phyloP scores from a whole-genome alignment of 1,140 invertebrate species.

The Hyles vespertilio region DNA sequence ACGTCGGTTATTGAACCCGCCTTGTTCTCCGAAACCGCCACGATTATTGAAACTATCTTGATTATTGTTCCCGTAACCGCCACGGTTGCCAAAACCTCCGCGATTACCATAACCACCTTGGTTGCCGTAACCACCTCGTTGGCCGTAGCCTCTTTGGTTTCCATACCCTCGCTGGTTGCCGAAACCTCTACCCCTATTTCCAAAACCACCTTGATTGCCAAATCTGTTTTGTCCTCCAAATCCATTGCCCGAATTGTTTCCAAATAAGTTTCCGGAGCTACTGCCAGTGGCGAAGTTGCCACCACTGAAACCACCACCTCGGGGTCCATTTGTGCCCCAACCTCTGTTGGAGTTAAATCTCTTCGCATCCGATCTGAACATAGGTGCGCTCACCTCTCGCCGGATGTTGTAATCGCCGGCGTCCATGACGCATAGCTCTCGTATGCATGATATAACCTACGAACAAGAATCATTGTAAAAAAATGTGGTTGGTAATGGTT shows the following conservation, averaged over 20 bases:
- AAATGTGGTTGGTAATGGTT: no score
- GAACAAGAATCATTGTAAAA: conserved; percentile 24
- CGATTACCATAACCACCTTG: conserved; percentile 19
- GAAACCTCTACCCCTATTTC: conserved; percentile 21
- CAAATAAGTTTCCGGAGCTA: conserved; percentile 16
- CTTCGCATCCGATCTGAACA: conserved; percentile 50
- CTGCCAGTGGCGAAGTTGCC: conserved; percentile 24
- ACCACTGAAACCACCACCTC: conserved; percentile 43
- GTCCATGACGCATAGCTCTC: conserved; percentile 82
- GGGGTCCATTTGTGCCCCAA: conserved; percentile 54
- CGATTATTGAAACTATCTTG: conserved; percentile 5
- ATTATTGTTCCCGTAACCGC: conserved; percentile 8
- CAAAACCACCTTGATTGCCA: conserved; percentile 21
- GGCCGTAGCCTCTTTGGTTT: conserved; percentile 15
- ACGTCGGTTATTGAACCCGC: conserved; percentile 6
- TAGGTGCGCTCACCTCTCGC: conserved; percentile 62
- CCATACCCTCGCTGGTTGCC: conserved; percentile 18
- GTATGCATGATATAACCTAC: conserved; percentile 80
- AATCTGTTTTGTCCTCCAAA: conserved; percentile 17
- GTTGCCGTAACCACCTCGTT: conserved; percentile 17
- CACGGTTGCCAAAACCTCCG: conserved; percentile 20
- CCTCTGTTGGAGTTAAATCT: conserved; percentile 42
- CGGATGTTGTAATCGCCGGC: conserved; percentile 83
- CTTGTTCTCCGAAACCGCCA: conserved; percentile 8
- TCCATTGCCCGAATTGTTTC: conserved; percentile 15